Conservation (phyloP, 2,888 invertebrate species). For the Pristionchus mayeri region DNA sequence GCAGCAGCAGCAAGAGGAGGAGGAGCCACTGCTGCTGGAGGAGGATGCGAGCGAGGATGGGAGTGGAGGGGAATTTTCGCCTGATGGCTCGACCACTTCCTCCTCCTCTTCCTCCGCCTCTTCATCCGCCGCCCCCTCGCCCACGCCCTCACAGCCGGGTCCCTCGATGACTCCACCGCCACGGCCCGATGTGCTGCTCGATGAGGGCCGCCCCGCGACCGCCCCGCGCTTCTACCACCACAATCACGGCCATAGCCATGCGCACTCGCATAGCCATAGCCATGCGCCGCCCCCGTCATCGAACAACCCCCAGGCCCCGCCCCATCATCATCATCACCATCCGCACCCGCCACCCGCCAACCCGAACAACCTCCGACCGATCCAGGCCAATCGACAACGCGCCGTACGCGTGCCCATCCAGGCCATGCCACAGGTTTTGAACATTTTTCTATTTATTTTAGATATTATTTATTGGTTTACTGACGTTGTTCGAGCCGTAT, state of each 20-base stretch:
- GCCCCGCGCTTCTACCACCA: neutral
- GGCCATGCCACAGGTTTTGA: neutral
- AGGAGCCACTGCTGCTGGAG: neutral
- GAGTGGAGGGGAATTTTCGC: no score
- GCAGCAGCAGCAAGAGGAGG: neutral
- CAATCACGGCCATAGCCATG: neutral
- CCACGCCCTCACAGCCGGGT: neutral
- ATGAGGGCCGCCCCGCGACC: neutral
- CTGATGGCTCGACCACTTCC: no score
- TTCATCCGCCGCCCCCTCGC: neutral
- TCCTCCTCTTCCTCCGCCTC: neutral
- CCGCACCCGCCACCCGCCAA: constrained; percentile 1
- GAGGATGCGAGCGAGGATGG: no score
- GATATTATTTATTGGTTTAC: no score
- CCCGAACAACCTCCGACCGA: constrained; percentile 23
- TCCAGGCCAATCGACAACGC: constrained; percentile 19
- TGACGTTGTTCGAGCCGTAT: no score
- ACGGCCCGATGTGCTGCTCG: neutral
- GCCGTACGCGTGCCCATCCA: neutral
- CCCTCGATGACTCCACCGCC: neutral
- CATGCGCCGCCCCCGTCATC: no score
- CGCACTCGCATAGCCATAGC: neutral
- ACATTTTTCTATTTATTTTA: no score
- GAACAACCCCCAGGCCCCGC: neutral
- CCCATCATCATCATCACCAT: no score